A percentile compares a stretch with the other conserved stretches of the same genome.
Conservation (phyloP, 2,888 invertebrate species). For the Drosophila macrospina region DNA sequence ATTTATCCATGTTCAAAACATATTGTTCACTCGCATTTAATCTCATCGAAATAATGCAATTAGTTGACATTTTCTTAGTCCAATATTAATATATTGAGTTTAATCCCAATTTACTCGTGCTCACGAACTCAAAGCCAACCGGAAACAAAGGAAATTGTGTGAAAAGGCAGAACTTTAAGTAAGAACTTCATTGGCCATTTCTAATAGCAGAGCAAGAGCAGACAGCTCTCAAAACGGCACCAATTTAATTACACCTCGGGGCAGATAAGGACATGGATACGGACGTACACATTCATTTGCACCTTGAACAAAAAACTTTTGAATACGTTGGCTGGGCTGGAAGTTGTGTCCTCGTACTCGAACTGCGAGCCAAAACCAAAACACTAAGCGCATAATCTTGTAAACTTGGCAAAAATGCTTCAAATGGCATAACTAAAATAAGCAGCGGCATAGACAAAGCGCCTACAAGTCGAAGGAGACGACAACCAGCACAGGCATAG, state of each 20-base stretch:
- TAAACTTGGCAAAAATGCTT: conserved; percentile 77
- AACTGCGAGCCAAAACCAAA: conserved; percentile 42
- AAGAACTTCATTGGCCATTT: conserved; percentile 31
- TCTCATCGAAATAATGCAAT: too few relatives aligned
- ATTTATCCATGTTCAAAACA: too few relatives aligned
- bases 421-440: conserved; percentile 80
- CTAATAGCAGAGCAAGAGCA: conserved; percentile 6
- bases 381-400: conserved; percentile 79
- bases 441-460: conserved; percentile 64
- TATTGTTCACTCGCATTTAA: too few relatives aligned
- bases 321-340: conserved; percentile 24
- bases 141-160: not conserved
- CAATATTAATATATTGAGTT: not conserved
- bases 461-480: conserved; percentile 9
- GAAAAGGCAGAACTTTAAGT: conserved; percentile 29
- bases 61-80: not conserved
- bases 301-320: conserved; percentile 67
- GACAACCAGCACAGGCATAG: conserved; percentile 4
- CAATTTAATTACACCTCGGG: conserved; percentile 69
- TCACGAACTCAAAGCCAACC: not conserved
- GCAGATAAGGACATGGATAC: conserved; percentile 21
- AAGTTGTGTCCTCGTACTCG: conserved; percentile 53
- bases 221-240: conserved; percentile 37
- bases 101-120: not conserved
- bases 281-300: conserved; percentile 42